A percentile compares a stretch with the other conserved stretches of the same genome.
Evolutionary conservation across 2,888 invertebrate genomes (phyloP).

Genomic region (Chymomyza amoena): DNA sequence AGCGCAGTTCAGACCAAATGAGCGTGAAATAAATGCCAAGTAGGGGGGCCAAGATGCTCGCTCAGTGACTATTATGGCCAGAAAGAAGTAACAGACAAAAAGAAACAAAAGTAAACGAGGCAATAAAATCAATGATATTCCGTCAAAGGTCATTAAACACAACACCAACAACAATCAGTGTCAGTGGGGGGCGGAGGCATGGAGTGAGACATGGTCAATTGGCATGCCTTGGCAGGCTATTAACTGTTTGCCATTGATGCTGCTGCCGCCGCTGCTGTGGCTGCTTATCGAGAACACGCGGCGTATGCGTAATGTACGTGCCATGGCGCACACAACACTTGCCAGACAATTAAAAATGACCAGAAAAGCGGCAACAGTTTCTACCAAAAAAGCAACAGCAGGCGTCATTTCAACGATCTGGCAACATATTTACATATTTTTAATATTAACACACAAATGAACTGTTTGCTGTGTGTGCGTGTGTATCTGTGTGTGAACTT

Average conservation of each 20-base stretch:
- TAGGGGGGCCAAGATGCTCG: neutral
- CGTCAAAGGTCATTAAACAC: slow-evolving; percentile 58
- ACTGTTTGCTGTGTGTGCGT: slow-evolving; percentile 17
- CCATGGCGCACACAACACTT: neutral
- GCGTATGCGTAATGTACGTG: slow-evolving; percentile 1
- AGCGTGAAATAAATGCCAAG: slow-evolving; percentile 3
- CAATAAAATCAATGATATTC: slow-evolving; percentile 61
- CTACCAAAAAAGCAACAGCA: neutral
- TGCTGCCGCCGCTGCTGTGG: neutral
- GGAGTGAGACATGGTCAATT: slow-evolving; percentile 9
- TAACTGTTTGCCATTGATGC: neutral
- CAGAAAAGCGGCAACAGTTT: neutral
- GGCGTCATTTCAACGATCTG: neutral
- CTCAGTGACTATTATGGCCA: neutral
- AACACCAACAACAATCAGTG: slow-evolving; percentile 30
- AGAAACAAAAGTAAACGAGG: slow-evolving; percentile 30
- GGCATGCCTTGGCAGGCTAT: neutral
- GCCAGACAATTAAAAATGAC: neutral
- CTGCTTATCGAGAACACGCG: neutral
- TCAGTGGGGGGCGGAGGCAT: slow-evolving; percentile 9
- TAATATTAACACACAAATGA: slow-evolving; percentile 57
- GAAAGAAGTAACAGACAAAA: slow-evolving; percentile 4
- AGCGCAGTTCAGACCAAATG: neutral
- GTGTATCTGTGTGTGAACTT: slow-evolving; percentile 29
- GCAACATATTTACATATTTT: slow-evolving; percentile 49